Evolutionary conservation across 1,140 invertebrate genomes (phyloP), one percentile per base, ranked within the genome.

Genomic region (Drosophila mojavensis): DNA sequence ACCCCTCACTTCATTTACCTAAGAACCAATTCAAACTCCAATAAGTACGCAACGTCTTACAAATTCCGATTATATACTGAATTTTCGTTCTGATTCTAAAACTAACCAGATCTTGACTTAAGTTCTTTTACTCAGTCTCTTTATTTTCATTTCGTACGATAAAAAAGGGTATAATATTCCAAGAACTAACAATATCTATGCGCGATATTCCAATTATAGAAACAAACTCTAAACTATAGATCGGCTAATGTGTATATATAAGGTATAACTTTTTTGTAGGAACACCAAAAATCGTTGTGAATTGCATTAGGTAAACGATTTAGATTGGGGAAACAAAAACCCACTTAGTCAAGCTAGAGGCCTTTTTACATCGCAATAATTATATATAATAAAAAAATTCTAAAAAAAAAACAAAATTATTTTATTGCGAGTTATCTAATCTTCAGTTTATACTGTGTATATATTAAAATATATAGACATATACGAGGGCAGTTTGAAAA

Each of bases 251-350:
- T 47, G 17, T 47, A 47, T 9, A 47, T 47, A 47, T 47, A 83
- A 65, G 43, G 6, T 15, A 53, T 33, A 51, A 26, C 13, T 54
- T 73, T 83, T 85, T 86, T 88, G 84, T 86, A 83, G 84, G 77
- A 73, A 65, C 83, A 39, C 11, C 33, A 69, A 76, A 73, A 66
- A 69, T 75, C 59, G 67, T 59, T 58, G 67, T 17, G 47, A 73
- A 75, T 75, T 75, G 45, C 59, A 63, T 58, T 58, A 47, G 51
- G 41, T 58, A 62, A 53, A 51, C 54, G 36, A 47, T 59, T 72
- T 50, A 45, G 58, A 43, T 64, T 30, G 65, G 71, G 50, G 20
- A 58, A 15, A 33, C 6, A 4, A 39, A 39, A 68, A 41, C 65
- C 64, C 53, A 60, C 53, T 39, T 68, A 73, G 63, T 68, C 41